These are phyloP conservation scores for Parnassius mnemosyne DNA, from an alignment of 2,888 invertebrate genomes.

Conservation along the genomic window DNA sequence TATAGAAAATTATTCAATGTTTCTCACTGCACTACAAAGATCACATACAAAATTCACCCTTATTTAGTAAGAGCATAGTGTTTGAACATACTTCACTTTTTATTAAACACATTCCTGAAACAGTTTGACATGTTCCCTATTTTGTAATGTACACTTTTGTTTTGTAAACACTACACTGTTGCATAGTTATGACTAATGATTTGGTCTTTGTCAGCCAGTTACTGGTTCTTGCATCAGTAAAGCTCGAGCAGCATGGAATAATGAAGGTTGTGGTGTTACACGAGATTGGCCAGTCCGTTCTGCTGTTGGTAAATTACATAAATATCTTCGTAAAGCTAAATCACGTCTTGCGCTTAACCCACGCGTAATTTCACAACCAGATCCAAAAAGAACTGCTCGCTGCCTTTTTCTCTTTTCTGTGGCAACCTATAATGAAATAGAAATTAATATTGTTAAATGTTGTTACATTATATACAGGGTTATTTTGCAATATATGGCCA, in stretches of 20 bases:
- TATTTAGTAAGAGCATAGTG: not conserved
- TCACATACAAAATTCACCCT: constrained; percentile 12
- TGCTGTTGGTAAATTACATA: constrained; percentile 84
- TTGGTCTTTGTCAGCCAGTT: constrained; percentile 55
- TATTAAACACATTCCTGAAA: not conserved
- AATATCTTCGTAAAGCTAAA: constrained; percentile 84
- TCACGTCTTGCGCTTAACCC: constrained; percentile 91
- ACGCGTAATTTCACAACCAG: constrained; percentile 87
- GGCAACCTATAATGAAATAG: constrained; percentile 74
- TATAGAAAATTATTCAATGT: constrained; percentile 2
- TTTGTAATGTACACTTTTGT: not conserved
- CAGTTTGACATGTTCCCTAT: not conserved
- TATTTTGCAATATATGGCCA: too few species aligned
- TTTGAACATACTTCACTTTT: constrained; percentile 1
- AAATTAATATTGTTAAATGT: constrained; percentile 1
- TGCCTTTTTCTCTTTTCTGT: constrained; percentile 81
- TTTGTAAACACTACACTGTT: constrained; percentile 1
- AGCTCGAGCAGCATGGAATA: constrained; percentile 79
- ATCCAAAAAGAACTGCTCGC: constrained; percentile 84
- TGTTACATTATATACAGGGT: too few species aligned
- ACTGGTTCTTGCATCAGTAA: constrained; percentile 72
- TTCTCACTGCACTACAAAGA: constrained; percentile 12
- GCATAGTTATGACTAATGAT: constrained; percentile 3
- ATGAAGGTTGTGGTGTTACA: constrained; percentile 65
- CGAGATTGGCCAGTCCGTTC: constrained; percentile 79